Evolutionary conservation across 2,113 vertebrate genomes (phyloP).

Genomic region (Petroica traversi): DNA sequence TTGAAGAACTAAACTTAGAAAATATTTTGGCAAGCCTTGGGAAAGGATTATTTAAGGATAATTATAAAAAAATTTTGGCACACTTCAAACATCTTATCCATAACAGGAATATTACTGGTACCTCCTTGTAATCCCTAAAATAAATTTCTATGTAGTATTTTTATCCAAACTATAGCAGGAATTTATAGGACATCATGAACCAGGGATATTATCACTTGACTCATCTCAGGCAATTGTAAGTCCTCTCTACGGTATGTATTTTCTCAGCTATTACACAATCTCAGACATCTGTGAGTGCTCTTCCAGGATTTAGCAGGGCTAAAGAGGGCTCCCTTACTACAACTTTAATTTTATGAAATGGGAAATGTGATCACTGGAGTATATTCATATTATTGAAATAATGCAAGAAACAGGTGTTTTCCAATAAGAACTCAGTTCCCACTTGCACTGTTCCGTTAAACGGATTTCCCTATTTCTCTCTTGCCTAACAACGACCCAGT

Average conservation of each 20-base stretch:
- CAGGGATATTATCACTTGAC: slow-evolving; percentile 27
- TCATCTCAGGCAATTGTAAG: slow-evolving; percentile 28
- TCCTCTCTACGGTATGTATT: background rate
- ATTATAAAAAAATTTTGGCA: background rate
- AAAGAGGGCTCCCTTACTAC: background rate
- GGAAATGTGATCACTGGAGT: slow-evolving; percentile 16
- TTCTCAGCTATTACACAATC: background rate
- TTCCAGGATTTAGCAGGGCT: slow-evolving; percentile 1
- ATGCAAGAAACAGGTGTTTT: slow-evolving; percentile 55
- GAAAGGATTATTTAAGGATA: background rate
- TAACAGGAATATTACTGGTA: background rate
- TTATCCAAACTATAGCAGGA: background rate
- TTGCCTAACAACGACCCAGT: background rate
- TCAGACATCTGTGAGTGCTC: background rate
- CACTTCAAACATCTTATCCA: background rate
- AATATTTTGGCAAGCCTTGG: background rate
- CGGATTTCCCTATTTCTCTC: background rate
- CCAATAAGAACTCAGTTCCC: slow-evolving; percentile 22
- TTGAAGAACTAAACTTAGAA: background rate
- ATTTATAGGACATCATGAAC: slow-evolving; percentile 28
- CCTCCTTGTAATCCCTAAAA: background rate
- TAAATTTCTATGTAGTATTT: background rate
- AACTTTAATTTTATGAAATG: slow-evolving; percentile 23
- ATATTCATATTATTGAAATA: slow-evolving; percentile 16
- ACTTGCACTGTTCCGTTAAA: slow-evolving; percentile 16